Evolutionary conservation across 1,140 invertebrate genomes (phyloP), one percentile per base, ranked within the genome.

Genomic region (Stegodyphus dumicola): DNA sequence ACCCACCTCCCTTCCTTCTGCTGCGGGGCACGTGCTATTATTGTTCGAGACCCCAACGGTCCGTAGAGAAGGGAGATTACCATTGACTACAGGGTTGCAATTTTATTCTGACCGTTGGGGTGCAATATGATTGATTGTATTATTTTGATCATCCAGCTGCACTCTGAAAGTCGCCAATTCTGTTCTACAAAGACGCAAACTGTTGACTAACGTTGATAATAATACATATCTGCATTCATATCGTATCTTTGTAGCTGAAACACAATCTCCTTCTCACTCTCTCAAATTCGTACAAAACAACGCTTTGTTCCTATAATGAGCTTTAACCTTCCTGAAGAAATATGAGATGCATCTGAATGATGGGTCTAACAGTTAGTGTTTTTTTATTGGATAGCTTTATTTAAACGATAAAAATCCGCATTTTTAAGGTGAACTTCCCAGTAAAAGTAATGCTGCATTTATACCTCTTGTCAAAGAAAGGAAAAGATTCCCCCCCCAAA

Each of bases 101-200:
- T 79, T 69, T 69, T 79, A 79, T 70, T 69, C 77, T 69, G 77
- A 70, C 77, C 66, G 77, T 79, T 79, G 65, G 77, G 77, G 77
- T 79, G 66, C 66, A 79, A 18, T 79, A 79, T 79, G 77, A 79
- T 79, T 79, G 77, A 79, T 79, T 70, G 18, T 69, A 79, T 79
- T 70, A 79, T 79, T 79, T 70, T 18, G 66, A 70, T 79, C 53
- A 69, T 7, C 15, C 77, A 70, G 77, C 77, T 79, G 77, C 77
- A 70, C 18, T 4, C 9, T 17, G n/a, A 76, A 73, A 53, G 51
- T 77, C 77, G 77, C 77, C 77, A 79, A 79, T 6, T 56, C 52
- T 33, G 18, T 1, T 15, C 60, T 10, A 11, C 10, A n/a, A 64
- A n/a, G 60, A 64, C 60, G 10, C n/a, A 64, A 64, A 64, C n/a